Conservation (phyloP, 1,140 invertebrate species). For the Cotesia typhae region DNA sequence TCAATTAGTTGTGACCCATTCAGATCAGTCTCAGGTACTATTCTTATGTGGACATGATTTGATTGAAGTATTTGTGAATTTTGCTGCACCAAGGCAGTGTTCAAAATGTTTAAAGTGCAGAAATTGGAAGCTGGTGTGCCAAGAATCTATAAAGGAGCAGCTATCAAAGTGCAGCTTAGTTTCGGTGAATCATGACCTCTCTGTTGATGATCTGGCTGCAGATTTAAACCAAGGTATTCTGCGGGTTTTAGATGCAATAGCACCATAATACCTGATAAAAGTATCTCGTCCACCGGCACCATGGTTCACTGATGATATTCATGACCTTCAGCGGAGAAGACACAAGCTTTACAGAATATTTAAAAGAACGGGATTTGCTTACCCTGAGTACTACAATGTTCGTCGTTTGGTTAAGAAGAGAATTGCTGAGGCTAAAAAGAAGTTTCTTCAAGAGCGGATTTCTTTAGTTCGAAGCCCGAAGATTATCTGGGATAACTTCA, state of each 20-base stretch:
- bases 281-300: not conserved
- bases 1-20: not conserved
- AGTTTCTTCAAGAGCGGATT: not conserved
- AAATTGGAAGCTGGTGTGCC: not conserved
- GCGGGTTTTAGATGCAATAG: not conserved
- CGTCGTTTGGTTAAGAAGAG: not conserved
- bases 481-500: conserved; percentile 11
- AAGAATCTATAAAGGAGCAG: not conserved
- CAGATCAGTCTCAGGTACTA: conserved; percentile 4
- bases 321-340: not conserved
- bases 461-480: not conserved
- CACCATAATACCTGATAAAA: not conserved
- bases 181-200: not conserved
- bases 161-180: too few relatives aligned
- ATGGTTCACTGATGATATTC: not conserved
- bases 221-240: not conserved
- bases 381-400: not conserved
- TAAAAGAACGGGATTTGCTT: not conserved
- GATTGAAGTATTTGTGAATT: conserved; percentile 12
- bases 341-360: conserved; percentile 1
- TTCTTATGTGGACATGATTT: conserved; percentile 30
- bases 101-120: not conserved
- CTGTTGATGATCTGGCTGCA: not conserved
- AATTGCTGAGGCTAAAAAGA: not conserved
- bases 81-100: not conserved